A percentile compares a stretch with the other conserved stretches of the same genome.
These are phyloP conservation scores for Trichogramma pretiosum DNA, from an alignment of 1,140 invertebrate species.

Conservation along the genomic window DNA sequence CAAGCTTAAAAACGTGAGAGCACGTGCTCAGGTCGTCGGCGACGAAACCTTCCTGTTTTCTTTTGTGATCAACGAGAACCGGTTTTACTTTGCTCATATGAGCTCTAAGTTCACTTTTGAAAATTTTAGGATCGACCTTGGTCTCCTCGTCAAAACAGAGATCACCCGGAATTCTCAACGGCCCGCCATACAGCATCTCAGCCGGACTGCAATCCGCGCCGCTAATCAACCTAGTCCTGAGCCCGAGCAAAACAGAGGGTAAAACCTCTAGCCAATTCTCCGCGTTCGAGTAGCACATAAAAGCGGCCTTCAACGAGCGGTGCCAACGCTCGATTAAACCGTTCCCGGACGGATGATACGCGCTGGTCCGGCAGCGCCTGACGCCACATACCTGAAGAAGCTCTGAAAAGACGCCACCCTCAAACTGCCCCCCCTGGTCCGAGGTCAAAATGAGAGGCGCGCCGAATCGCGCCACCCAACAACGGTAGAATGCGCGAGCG, in stretches of 20 bases:
- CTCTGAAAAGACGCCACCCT: not conserved
- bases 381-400: not conserved
- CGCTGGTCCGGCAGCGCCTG: not conserved
- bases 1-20: not conserved
- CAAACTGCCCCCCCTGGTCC: not conserved
- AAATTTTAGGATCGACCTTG: not conserved
- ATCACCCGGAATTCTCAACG: not conserved
- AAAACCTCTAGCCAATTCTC: not conserved
- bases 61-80: not conserved
- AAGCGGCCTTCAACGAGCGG: not conserved
- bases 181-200: not conserved
- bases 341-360: not conserved
- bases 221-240: not conserved
- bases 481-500: not conserved
- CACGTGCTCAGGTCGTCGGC: not conserved
- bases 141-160: not conserved
- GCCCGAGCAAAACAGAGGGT: not conserved
- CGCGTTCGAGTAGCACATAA: not conserved
- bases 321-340: conserved; percentile 2
- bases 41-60: not conserved
- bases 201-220: not conserved
- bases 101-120: not conserved
- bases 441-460: not conserved
- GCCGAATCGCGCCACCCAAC: not conserved
- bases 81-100: not conserved